These are phyloP conservation scores for Ceratitis capitata DNA, from an alignment of 1,140 invertebrate species.

Conservation along the genomic window DNA sequence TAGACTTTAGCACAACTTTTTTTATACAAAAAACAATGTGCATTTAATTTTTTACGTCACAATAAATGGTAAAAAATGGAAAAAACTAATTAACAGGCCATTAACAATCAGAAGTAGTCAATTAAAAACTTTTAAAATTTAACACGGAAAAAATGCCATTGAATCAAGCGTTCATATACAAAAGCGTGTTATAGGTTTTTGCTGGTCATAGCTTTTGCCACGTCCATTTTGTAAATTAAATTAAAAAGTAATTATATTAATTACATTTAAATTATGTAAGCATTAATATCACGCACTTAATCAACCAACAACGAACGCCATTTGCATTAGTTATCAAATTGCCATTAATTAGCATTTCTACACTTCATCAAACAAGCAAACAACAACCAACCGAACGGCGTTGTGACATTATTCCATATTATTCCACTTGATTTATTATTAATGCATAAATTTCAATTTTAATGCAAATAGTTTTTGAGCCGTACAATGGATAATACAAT, in stretches of 20 bases:
- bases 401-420: background rate
- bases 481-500: background rate
- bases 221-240: background rate
- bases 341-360: background rate
- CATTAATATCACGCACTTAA: background rate
- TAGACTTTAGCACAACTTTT: no score
- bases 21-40: no score
- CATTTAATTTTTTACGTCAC: no score
- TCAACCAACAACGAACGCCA: background rate
- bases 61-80: no score
- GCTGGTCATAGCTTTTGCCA: no score
- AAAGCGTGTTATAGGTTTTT: no score
- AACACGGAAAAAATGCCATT: no score
- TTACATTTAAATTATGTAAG: background rate
- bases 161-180: no score
- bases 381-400: background rate
- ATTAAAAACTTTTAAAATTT: no score
- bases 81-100: no score
- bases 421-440: conserved; percentile 26
- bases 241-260: conserved; percentile 11
- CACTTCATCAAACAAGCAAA: conserved; percentile 16
- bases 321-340: background rate
- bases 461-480: background rate
- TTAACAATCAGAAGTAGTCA: no score
- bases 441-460: conserved; percentile 10